Conservation (phyloP, 2,888 invertebrate genomes). For the Crepidodera aurea region DNA sequence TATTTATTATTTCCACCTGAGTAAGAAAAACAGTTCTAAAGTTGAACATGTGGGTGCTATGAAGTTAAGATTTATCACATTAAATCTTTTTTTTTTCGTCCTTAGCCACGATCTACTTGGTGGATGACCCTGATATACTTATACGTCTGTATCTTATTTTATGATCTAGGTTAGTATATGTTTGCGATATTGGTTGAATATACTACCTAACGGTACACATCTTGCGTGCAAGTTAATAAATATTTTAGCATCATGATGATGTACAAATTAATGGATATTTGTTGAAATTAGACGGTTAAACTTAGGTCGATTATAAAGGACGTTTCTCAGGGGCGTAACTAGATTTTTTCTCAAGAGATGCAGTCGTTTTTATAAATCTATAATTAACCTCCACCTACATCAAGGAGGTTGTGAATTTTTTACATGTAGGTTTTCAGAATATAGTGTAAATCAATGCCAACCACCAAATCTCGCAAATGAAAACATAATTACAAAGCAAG, state of each 20-base stretch:
- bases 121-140: slow-evolving; percentile 16
- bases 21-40: no score
- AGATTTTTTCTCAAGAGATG: no score
- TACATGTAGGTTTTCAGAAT: no score
- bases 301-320: neutral
- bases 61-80: neutral
- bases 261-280: neutral
- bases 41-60: no score
- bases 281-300: neutral
- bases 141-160: slow-evolving; percentile 13
- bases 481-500: no score
- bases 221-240: slow-evolving; percentile 6
- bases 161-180: slow-evolving; percentile 16
- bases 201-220: slow-evolving; percentile 2
- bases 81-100: neutral
- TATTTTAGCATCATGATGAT: neutral
- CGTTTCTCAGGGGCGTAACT: neutral
- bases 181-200: slow-evolving; percentile 6
- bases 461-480: no score
- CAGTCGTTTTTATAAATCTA: no score
- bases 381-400: no score
- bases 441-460: no score
- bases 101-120: slow-evolving; percentile 1
- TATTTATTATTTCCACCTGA: no score
- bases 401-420: no score